phyloP scores from a whole-genome alignment of 2,888 invertebrate species.

The Spicauda simplicius region DNA sequence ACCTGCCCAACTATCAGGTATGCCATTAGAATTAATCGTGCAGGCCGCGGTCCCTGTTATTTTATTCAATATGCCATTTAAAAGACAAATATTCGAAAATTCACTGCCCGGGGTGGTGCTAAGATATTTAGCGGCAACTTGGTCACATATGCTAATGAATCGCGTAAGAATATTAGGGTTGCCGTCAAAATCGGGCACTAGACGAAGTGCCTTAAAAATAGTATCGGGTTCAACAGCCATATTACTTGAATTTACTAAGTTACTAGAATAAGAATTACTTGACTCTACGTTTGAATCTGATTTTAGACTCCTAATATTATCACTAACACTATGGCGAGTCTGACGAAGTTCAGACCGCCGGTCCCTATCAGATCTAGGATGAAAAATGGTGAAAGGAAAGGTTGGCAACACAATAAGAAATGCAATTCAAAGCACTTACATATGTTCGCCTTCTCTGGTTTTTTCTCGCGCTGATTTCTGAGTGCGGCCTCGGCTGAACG shows the following conservation, averaged over 20 bases:
- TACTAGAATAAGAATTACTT: slow-evolving; percentile 2
- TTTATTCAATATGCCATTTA: slow-evolving; percentile 46
- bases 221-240: slow-evolving; percentile 23
- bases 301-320: slow-evolving; percentile 22
- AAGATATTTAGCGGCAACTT: slow-evolving; percentile 34
- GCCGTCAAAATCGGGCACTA: slow-evolving; percentile 83
- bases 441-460: slow-evolving; percentile 21
- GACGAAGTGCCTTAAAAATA: slow-evolving; percentile 34
- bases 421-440: slow-evolving; percentile 30
- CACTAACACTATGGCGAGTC: slow-evolving; percentile 29
- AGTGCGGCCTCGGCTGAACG: too few relatives aligned
- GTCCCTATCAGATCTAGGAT: too few relatives aligned
- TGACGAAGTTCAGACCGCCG: too few relatives aligned
- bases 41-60: slow-evolving; percentile 41
- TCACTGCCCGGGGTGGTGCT: slow-evolving; percentile 26
- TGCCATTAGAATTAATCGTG: slow-evolving; percentile 43
- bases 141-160: slow-evolving; percentile 47
- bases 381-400: slow-evolving; percentile 24
- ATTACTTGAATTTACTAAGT: neutral
- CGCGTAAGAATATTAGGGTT: slow-evolving; percentile 42
- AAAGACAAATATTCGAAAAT: slow-evolving; percentile 34
- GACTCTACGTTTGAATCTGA: slow-evolving; percentile 3
- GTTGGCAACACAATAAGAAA: slow-evolving; percentile 27
- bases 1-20: slow-evolving; percentile 42
- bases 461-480: neutral